These are phyloP conservation scores for Erinaceus europaeus DNA, from an alignment of 2,113 vertebrate genomes.

Conservation along the genomic window DNA sequence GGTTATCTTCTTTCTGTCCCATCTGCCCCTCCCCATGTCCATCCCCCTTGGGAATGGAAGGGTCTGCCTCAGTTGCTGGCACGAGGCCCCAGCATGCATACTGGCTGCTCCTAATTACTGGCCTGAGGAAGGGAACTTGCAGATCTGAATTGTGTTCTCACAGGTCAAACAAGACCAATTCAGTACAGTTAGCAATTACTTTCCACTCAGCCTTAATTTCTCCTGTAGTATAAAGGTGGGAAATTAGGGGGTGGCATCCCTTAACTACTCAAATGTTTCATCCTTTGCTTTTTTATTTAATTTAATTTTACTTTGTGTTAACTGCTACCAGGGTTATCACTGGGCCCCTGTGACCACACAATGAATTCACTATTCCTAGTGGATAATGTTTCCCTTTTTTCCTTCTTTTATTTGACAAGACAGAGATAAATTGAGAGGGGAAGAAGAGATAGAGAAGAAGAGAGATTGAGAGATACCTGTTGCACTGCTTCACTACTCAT, in stretches of 20 bases:
- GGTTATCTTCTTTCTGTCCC: too few relatives aligned
- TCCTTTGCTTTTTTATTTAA: too few relatives aligned
- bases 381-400: too few relatives aligned
- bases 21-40: background rate
- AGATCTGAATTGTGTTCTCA: background rate
- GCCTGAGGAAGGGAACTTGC: background rate
- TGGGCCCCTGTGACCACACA: too few relatives aligned
- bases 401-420: too few relatives aligned
- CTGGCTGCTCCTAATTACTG: background rate
- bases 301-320: too few relatives aligned
- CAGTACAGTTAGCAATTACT: accelerated
- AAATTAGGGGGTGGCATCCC: background rate
- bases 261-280: accelerated
- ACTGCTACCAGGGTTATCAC: too few relatives aligned
- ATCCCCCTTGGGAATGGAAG: accelerated
- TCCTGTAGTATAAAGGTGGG: background rate
- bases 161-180: background rate
- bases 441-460: too few relatives aligned
- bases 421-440: too few relatives aligned
- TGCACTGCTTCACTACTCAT: too few relatives aligned
- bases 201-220: background rate
- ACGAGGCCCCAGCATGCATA: accelerated
- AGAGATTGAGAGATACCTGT: too few relatives aligned
- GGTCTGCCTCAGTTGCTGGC: background rate
- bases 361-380: too few relatives aligned